Evolutionary conservation across 2,888 invertebrate species (phyloP), one percentile per base, ranked within the genome.

Genomic region (Microctonus brassicae): DNA sequence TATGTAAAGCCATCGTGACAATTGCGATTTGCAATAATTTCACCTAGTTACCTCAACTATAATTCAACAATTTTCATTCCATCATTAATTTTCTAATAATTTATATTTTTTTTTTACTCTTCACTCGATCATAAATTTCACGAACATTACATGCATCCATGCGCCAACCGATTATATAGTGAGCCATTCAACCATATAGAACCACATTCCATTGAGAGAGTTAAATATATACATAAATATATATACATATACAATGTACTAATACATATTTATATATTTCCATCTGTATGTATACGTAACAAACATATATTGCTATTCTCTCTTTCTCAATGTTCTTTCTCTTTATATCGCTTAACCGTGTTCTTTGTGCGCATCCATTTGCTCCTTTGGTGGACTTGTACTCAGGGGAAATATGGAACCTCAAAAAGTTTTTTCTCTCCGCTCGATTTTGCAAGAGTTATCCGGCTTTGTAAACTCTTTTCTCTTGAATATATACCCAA

Each of bases 321-420:
- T 66, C 57, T 57, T 55, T 36, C 36, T 57, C 39, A 57, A 24
- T 66, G 36, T 66, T 66, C 7, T 7, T 29, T 4, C 47, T 47
- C 20, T 47, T 17, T 47, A 47, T 47, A 29, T 57, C 13, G 29
- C 57, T 42, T n/a, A n/a, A 20, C 39, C 24, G 62, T 34, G 36
- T 39, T 62, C 62, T 62, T 62, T 62, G 62, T 62, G 36, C 42
- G 22, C 62, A 24, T 36, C 36, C 22, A 62, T 7, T 36, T n/a
- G 24, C 26, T 57, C 57, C 42, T 34, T 36, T 57, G 62, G 36
- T 39, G 33, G 36, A 69, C 62, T 69, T 62, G 63, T 36, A 69
- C 62, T 55, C 55, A 42, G 52, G 53, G 69, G 52, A 69, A 69
- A n/a, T n/a, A 69, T 69, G 69, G 69, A 55, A 63, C 69, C 69